phyloP scores from a whole-genome alignment of 2,113 vertebrate genomes.

The Ictidomys tridecemlineatus region DNA sequence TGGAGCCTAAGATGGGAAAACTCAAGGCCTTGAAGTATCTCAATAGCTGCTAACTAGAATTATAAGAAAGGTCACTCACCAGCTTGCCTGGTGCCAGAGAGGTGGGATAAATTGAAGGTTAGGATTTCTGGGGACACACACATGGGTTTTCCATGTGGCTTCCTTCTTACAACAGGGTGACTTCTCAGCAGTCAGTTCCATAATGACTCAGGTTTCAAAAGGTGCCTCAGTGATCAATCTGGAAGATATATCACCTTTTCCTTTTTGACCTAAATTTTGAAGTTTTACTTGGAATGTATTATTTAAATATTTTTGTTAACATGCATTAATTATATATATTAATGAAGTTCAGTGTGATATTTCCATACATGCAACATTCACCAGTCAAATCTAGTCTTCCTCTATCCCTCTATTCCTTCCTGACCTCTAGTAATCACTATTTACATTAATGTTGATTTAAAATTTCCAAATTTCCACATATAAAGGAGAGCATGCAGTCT shows the following conservation, averaged over 20 bases:
- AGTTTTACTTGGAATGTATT: background rate
- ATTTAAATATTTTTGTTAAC: background rate
- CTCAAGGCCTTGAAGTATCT: background rate
- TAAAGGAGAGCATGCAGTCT: background rate
- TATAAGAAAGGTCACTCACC: background rate
- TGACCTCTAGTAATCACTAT: background rate
- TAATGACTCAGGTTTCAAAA: background rate
- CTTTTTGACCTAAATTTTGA: background rate
- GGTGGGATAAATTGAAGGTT: background rate
- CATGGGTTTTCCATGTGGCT: background rate
- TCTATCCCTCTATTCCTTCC: background rate
- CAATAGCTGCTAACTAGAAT: background rate
- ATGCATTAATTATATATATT: background rate
- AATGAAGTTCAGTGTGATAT: background rate
- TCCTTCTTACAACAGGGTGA: background rate
- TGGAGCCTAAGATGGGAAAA: background rate
- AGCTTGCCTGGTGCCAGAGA: background rate
- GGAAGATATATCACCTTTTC: background rate
- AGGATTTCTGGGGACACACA: background rate
- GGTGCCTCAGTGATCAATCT: background rate
- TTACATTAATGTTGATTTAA: background rate
- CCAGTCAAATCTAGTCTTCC: background rate
- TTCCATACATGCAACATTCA: background rate
- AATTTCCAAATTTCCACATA: background rate
- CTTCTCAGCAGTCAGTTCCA: background rate